These are phyloP conservation scores for Enteromius treurensis DNA, from an alignment of 2,797 vertebrate genomes.

Conservation along the genomic window DNA sequence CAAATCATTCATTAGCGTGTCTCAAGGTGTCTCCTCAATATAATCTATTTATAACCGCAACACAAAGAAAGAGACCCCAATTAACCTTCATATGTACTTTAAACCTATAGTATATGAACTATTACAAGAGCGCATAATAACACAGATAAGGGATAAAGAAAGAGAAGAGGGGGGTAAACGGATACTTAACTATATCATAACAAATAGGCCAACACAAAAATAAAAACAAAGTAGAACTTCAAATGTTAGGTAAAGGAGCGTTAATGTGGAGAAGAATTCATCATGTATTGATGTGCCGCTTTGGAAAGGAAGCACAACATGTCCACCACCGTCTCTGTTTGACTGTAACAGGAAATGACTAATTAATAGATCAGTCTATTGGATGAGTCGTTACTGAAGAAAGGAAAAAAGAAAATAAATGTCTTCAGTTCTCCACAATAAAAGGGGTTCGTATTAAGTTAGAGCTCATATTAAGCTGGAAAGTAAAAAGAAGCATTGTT, in stretches of 20 bases:
- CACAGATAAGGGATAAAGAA: conserved; percentile 44
- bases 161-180: not conserved
- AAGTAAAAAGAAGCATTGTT: not conserved
- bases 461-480: conserved; percentile 7
- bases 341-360: conserved; percentile 36
- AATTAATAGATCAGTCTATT: conserved; percentile 44
- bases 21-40: conserved; percentile 59
- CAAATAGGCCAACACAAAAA: not conserved
- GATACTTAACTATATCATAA: conserved; percentile 32
- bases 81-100: conserved; percentile 60
- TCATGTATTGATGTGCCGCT: not conserved
- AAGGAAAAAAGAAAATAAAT: not conserved
- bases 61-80: conserved; percentile 57
- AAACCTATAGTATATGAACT: conserved; percentile 46
- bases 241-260: not conserved
- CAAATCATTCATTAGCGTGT: conserved; percentile 57
- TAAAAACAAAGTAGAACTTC: not conserved
- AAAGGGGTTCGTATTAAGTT: not conserved
- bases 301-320: not conserved
- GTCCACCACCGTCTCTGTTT: conserved; percentile 29
- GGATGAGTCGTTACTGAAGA: not conserved
- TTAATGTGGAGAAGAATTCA: not conserved
- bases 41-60: conserved; percentile 61
- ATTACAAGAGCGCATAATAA: conserved; percentile 59
- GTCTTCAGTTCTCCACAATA: not conserved